phyloP scores from a whole-genome alignment of 2,888 invertebrate species.

The Dimorphilus gyrociliatus region DNA sequence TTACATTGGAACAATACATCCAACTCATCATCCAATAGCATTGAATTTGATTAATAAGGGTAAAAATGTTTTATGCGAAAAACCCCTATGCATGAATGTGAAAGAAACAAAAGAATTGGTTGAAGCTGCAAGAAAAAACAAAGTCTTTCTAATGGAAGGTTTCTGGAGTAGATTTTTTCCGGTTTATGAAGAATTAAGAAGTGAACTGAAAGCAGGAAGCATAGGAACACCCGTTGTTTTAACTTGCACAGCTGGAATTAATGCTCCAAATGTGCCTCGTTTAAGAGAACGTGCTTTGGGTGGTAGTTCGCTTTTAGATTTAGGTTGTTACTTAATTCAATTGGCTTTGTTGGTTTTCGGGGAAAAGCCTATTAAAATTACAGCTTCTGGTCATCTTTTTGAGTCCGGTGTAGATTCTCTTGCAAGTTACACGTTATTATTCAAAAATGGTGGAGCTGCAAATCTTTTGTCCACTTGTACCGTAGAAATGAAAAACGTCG shows the following conservation, averaged over 20 bases:
- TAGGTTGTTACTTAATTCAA: constrained; percentile 24
- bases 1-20: constrained; percentile 53
- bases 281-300: constrained; percentile 53
- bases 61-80: constrained; percentile 77
- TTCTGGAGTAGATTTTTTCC: constrained; percentile 78
- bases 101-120: constrained; percentile 56
- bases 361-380: constrained; percentile 52
- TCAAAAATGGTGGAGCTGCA: constrained; percentile 14
- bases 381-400: too few species aligned
- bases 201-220: constrained; percentile 58
- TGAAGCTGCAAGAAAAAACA: constrained; percentile 48
- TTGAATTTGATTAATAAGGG: constrained; percentile 60
- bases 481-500: constrained; percentile 7
- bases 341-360: constrained; percentile 40
- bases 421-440: constrained; percentile 48
- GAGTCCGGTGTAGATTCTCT: constrained; percentile 55
- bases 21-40: constrained; percentile 53
- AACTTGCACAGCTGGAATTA: constrained; percentile 50
- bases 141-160: constrained; percentile 47
- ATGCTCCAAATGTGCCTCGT: constrained; percentile 44
- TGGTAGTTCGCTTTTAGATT: constrained; percentile 43
- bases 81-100: constrained; percentile 64
- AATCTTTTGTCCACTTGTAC: too few species aligned
- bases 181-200: constrained; percentile 50
- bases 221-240: constrained; percentile 55